A percentile compares a stretch with the other conserved stretches of the same genome.
Evolutionary conservation across 2,888 invertebrate species (phyloP).

Genomic region (Chymomyza caudatula): DNA sequence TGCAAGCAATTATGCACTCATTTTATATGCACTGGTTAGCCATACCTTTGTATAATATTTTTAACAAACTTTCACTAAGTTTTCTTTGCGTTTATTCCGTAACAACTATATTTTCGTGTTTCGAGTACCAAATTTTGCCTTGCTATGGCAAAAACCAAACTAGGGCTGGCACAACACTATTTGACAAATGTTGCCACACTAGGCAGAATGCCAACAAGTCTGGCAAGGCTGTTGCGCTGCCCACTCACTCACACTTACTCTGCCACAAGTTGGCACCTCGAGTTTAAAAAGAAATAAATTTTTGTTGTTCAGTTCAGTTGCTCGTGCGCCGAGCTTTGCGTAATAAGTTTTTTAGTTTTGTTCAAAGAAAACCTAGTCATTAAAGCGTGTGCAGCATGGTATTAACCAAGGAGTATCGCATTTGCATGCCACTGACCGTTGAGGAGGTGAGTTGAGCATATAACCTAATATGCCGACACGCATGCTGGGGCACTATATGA

Average conservation of each 20-base stretch:
- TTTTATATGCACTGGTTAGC: background rate
- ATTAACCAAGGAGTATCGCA: conserved; percentile 91
- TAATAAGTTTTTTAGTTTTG: conserved; percentile 45
- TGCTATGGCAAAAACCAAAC: conserved; percentile 15
- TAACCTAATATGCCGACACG: background rate
- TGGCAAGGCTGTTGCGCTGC: background rate
- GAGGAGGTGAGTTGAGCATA: conserved; percentile 85
- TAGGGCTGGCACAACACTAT: background rate
- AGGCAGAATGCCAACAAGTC: background rate
- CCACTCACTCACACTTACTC: background rate
- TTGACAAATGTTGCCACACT: conserved; percentile 21
- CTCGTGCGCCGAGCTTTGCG: conserved; percentile 47
- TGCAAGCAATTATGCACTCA: background rate
- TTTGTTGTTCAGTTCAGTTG: conserved; percentile 40
- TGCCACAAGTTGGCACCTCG: background rate
- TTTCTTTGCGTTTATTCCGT: background rate
- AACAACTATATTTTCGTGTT: background rate
- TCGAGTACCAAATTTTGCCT: background rate
- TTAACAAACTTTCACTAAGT: background rate
- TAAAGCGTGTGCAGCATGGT: conserved; percentile 81
- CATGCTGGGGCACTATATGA: background rate
- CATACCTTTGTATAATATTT: conserved; percentile 13
- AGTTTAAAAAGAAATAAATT: conserved; percentile 15
- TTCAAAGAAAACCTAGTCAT: conserved; percentile 5
- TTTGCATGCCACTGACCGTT: conserved; percentile 94